These are phyloP conservation scores for Trididemnum miniatum DNA, from an alignment of 23 tunicate species.

Conservation along the genomic window DNA sequence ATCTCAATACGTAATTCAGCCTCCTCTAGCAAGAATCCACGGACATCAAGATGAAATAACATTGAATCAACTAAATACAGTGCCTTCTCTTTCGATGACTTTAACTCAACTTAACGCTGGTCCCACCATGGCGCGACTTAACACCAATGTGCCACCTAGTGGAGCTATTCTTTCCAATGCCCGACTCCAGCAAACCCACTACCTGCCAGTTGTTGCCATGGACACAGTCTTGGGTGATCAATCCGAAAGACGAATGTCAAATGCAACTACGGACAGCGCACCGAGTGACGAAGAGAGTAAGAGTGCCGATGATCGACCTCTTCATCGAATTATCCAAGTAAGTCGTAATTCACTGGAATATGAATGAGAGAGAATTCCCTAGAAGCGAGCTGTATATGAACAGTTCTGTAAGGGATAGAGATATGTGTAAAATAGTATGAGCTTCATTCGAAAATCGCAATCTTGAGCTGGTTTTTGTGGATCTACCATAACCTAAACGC, in stretches of 20 bases:
- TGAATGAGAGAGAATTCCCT: no score
- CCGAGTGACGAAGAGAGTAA: constrained; percentile 54
- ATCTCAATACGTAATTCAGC: constrained; percentile 35
- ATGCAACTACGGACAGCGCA: constrained; percentile 61
- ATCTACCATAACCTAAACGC: no score
- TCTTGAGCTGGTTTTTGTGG: no score
- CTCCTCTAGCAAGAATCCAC: constrained; percentile 15
- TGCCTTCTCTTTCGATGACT: constrained; percentile 55
- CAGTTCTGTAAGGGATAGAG: no score
- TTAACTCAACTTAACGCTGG: constrained; percentile 77
- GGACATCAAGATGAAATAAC: constrained; percentile 50
- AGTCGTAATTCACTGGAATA: no score
- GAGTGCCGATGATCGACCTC: constrained; percentile 13
- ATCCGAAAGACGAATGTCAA: constrained; percentile 43
- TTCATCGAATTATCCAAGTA: no score
- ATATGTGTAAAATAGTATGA: no score
- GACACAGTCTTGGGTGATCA: constrained; percentile 40
- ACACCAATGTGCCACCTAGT: neutral
- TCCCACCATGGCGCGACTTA: constrained; percentile 40
- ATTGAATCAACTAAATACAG: constrained; percentile 45
- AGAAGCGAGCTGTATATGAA: no score
- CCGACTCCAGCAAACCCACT: constrained; percentile 32
- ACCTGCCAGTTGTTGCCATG: constrained; percentile 67
- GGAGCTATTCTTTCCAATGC: neutral
- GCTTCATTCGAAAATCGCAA: no score